A percentile compares a stretch with the other conserved stretches of the same genome.
phyloP scores from a whole-genome alignment of 2,113 vertebrate species.

The Laterallus jamaicensis region DNA sequence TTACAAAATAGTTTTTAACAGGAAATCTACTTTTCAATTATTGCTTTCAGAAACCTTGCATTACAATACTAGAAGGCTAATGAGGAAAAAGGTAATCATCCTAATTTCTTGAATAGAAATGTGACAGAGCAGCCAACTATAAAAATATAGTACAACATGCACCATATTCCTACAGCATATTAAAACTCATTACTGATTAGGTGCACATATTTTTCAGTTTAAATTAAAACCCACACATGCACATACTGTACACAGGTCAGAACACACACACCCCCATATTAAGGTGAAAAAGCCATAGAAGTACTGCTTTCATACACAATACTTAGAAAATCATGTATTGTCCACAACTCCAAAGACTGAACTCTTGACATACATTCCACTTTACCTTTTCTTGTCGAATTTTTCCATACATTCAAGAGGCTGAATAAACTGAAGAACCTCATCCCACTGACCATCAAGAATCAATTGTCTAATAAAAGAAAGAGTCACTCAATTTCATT shows the following conservation, averaged over 20 bases:
- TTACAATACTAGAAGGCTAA: neutral
- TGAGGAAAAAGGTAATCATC: neutral
- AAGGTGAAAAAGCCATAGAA: neutral
- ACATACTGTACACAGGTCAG: neutral
- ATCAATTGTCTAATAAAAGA: constrained; percentile 86
- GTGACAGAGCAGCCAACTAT: neutral
- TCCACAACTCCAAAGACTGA: neutral
- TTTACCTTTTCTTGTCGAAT: constrained; percentile 96
- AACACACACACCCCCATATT: neutral
- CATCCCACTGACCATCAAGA: constrained; percentile 98
- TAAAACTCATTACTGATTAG: neutral
- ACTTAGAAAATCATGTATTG: neutral
- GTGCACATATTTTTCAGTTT: neutral
- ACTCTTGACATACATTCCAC: neutral
- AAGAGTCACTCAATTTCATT: neutral
- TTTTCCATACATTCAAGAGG: constrained; percentile 97
- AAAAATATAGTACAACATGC: neutral
- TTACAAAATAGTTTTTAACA: neutral
- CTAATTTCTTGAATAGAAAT: neutral
- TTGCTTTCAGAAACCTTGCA: neutral
- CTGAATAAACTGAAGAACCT: constrained; percentile 98
- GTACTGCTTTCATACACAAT: neutral
- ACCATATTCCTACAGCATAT: neutral
- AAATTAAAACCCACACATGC: neutral
- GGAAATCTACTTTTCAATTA: neutral